These are phyloP conservation scores for Drosophila saltans DNA, from an alignment of 1,140 invertebrate species.

Conservation along the genomic window DNA sequence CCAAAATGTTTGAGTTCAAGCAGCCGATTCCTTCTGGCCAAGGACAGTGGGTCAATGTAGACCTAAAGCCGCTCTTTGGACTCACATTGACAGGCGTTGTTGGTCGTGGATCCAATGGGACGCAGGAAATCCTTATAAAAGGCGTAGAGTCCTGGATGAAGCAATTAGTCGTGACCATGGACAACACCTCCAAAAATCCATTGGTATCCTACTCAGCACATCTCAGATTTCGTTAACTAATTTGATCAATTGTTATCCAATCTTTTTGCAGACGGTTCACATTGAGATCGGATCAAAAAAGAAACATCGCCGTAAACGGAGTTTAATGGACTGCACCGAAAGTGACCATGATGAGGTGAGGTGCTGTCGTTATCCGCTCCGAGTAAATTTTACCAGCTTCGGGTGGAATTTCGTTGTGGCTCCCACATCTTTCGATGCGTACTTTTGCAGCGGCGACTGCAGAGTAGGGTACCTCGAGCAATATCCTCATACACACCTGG, in stretches of 20 bases:
- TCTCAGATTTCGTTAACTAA: background rate
- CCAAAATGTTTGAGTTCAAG: conserved; percentile 65
- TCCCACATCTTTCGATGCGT: conserved; percentile 96
- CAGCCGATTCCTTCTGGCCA: conserved; percentile 78
- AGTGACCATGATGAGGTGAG: conserved; percentile 87
- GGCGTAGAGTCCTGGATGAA: conserved; percentile 85
- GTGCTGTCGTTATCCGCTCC: conserved; percentile 95
- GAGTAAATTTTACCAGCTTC: conserved; percentile 97
- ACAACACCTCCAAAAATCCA: conserved; percentile 49
- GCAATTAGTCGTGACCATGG: conserved; percentile 70
- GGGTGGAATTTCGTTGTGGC: conserved; percentile 99
- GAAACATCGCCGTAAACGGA: conserved; percentile 89
- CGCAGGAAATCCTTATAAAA: conserved; percentile 90
- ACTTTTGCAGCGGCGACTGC: conserved; percentile 98
- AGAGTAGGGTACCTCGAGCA: conserved; percentile 94
- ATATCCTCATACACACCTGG: conserved; percentile 96
- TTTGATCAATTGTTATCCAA: background rate
- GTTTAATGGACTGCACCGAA: conserved; percentile 75
- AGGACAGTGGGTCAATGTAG: conserved; percentile 89
- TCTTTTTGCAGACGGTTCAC: conserved; percentile 89
- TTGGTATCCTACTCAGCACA: conserved; percentile 49
- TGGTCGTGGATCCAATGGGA: conserved; percentile 87
- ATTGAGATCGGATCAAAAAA: conserved; percentile 89
- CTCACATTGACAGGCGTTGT: conserved; percentile 84
- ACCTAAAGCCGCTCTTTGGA: conserved; percentile 89